Evolutionary conservation across 92 coral and sea anemone genomes (phyloP).

Genomic region (Chrysogorgia sp.): DNA sequence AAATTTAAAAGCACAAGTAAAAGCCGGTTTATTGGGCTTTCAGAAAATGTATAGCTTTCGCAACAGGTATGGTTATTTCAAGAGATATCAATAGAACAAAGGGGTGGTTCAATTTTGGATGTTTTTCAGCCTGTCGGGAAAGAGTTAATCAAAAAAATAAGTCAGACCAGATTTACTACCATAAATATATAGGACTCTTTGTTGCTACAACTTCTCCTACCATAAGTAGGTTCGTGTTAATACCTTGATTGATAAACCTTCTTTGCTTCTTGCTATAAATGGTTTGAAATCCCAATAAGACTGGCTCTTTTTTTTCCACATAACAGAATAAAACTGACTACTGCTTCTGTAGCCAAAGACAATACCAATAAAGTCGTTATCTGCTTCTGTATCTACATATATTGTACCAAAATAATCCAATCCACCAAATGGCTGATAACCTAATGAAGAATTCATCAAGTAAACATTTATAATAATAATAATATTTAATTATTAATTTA

Average conservation of each 20-base stretch:
- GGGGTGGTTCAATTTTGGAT: no score
- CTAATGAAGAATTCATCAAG: not conserved
- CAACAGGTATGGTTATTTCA: no score
- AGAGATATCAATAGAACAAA: no score
- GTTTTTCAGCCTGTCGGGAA: no score
- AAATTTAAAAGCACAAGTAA: no score
- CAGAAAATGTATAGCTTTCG: no score
- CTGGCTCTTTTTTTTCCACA: constrained; percentile 83
- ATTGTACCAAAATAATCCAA: constrained; percentile 87
- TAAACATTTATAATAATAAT: not conserved
- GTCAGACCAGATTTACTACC: no score
- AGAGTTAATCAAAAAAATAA: no score
- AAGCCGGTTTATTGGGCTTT: no score
- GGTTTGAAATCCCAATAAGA: constrained; percentile 79
- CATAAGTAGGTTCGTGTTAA: not conserved
- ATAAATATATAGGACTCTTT: no score
- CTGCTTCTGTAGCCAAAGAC: constrained; percentile 86
- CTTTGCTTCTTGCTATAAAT: constrained; percentile 72
- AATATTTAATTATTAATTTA: not conserved
- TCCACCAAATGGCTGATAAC: constrained; percentile 52
- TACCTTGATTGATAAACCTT: constrained; percentile 78
- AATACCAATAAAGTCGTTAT: constrained; percentile 85
- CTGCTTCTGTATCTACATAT: constrained; percentile 71
- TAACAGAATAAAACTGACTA: constrained; percentile 71
- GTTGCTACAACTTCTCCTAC: no score